Evolutionary conservation across 2,797 vertebrate genomes (phyloP), one percentile per base, ranked within the genome.

Genomic region (Lithobates pipiens): DNA sequence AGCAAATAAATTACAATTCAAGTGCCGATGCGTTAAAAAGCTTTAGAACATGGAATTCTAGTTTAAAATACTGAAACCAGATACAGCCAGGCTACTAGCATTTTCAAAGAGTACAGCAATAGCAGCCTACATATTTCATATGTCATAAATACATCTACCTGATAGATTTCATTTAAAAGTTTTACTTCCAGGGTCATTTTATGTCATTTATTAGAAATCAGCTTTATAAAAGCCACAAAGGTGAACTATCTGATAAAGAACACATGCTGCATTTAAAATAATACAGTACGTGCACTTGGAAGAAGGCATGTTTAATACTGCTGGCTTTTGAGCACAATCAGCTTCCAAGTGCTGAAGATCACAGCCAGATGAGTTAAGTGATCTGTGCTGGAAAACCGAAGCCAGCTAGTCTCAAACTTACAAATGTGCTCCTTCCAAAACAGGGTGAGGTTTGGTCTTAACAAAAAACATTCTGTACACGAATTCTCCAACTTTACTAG

Each of bases 341-440:
- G 10, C 54, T 73, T 86, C 85, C 85, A 86, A 86, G n/a, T 73
- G 80, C 80, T 78, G 75, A 11, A 72, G 67, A 77, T 82, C 68
- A 86, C 85, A 86, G 85, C 80, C 85, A 86, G 80, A 78, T 63
- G 74, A 82, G 85, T 76, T 79, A 79, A 79, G 39, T 82, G 85
- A 86, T 86, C 80, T 86, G 80, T 61, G n/a, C 29, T 36, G 68
- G 46, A 44, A 77, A 77, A 77, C 16, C 36, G 23, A 71, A n/a
- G 75, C 80, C 80, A 82, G 25, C 80, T 74, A 39, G 80, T 65
- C 70, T 63, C 70, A 82, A 70, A 3, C 80, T 73, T 65, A 82
- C 27, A 68, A 74, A 77, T 54, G 25, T 32, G 36, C 50, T 81
- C 57, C 21, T 67, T 67, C 74, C 74, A 82, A 74, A 78, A 70